Percentiles rank a stretch among this genome's conserved stretches.
Evolutionary conservation across 2,888 invertebrate species (phyloP).

Genomic region (Molanna angustata): DNA sequence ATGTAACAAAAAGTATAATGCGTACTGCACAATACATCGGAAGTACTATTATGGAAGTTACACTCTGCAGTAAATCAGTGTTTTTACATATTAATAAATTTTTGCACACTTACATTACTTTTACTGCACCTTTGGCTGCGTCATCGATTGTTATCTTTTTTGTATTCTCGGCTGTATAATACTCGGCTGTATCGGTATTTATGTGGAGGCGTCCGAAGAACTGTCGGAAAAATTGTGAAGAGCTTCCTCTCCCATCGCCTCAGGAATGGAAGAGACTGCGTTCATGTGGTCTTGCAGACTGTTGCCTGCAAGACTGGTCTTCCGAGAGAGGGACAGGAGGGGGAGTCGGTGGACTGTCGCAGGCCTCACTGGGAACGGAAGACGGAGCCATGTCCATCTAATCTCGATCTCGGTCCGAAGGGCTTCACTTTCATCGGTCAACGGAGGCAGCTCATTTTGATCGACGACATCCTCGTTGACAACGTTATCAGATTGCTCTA

Average conservation of each 20-base stretch:
- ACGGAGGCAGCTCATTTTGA: neutral
- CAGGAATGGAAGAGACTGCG: slow-evolving; percentile 4
- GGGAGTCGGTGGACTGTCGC: slow-evolving; percentile 1
- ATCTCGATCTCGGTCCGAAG: neutral
- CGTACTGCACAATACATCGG: too few relatives aligned
- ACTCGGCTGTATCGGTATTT: slow-evolving; percentile 47
- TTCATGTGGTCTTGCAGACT: slow-evolving; percentile 2
- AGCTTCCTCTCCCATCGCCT: slow-evolving; percentile 10
- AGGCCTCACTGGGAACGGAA: slow-evolving; percentile 21
- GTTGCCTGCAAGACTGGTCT: slow-evolving; percentile 11
- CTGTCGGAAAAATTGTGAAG: slow-evolving; percentile 20
- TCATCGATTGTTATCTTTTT: too few relatives aligned
- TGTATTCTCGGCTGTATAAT: too few relatives aligned
- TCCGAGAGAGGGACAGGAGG: neutral
- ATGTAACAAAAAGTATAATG: too few relatives aligned
- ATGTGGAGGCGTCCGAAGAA: slow-evolving; percentile 45
- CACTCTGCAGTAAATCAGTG: too few relatives aligned
- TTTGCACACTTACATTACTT: too few relatives aligned
- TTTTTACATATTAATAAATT: too few relatives aligned
- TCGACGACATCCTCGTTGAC: neutral
- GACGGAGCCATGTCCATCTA: slow-evolving; percentile 19
- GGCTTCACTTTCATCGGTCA: neutral
- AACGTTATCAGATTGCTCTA: neutral
- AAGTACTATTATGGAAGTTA: too few relatives aligned
- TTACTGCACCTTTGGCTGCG: too few relatives aligned